Percentiles rank a stretch among this genome's conserved stretches.
Conservation (phyloP, 2,888 invertebrate genomes). For the Luperina testacea region DNA sequence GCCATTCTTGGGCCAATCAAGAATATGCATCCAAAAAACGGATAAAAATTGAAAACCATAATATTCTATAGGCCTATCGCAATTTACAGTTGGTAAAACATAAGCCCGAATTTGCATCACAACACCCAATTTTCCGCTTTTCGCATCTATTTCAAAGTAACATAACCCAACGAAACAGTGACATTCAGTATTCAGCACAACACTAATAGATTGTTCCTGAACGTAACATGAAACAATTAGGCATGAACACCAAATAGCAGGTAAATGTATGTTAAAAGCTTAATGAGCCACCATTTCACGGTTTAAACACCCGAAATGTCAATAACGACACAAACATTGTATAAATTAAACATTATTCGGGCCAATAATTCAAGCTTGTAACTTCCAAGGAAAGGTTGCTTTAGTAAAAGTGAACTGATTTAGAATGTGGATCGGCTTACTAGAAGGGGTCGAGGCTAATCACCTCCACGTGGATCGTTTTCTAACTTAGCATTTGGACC, state of each 20-base stretch:
- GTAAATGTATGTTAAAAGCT: slow-evolving; percentile 43
- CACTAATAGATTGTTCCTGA: slow-evolving; percentile 38
- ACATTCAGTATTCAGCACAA: slow-evolving; percentile 35
- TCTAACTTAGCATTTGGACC: neutral
- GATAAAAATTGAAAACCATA: no score
- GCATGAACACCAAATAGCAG: slow-evolving; percentile 22
- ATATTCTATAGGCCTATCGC: no score
- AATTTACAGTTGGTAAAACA: no score
- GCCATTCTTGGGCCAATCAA: no score
- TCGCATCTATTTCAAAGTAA: slow-evolving; percentile 7
- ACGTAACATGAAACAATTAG: slow-evolving; percentile 54
- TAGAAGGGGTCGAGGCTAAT: neutral
- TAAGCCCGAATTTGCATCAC: neutral
- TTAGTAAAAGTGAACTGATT: neutral
- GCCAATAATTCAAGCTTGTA: slow-evolving; percentile 2
- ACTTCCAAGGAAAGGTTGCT: neutral
- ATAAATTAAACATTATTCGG: slow-evolving; percentile 24
- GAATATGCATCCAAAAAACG: neutral
- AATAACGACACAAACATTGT: slow-evolving; percentile 39
- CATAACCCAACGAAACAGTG: slow-evolving; percentile 19
- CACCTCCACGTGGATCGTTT: slow-evolving; percentile 3
- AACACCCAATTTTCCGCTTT: neutral
- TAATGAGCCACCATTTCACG: slow-evolving; percentile 51
- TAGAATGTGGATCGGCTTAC: neutral
- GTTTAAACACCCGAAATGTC: slow-evolving; percentile 55